phyloP scores from a whole-genome alignment of 2,797 vertebrate genomes.

The Denticeps clupeoides region DNA sequence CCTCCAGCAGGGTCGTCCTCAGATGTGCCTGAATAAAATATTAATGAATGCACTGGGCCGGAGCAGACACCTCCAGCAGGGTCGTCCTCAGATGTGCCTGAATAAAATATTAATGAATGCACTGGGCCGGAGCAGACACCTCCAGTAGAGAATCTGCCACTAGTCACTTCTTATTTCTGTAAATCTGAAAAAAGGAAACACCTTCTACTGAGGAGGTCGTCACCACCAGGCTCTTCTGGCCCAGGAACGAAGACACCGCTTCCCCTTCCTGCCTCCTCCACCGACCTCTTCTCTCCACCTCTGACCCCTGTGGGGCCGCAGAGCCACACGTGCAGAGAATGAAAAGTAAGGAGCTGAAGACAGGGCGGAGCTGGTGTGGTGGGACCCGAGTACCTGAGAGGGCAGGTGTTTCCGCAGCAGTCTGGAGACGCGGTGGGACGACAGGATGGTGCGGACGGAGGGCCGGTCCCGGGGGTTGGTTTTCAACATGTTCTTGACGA shows the following conservation, averaged over 20 bases:
- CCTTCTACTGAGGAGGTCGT: constrained; percentile 46
- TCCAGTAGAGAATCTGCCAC: too few relatives aligned
- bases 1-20: too few relatives aligned
- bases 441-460: constrained; percentile 76
- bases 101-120: too few relatives aligned
- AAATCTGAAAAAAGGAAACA: too few relatives aligned
- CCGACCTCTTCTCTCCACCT: constrained; percentile 29
- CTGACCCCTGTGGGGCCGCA: constrained; percentile 18
- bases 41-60: too few relatives aligned
- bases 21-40: too few relatives aligned
- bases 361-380: neutral
- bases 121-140: too few relatives aligned
- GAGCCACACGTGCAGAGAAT: too few relatives aligned
- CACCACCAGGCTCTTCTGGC: constrained; percentile 49
- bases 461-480: constrained; percentile 75
- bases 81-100: too few relatives aligned
- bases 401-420: constrained; percentile 53
- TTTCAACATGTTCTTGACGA: constrained; percentile 87
- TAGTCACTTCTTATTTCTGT: too few relatives aligned
- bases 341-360: too few relatives aligned
- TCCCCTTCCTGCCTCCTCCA: constrained; percentile 44
- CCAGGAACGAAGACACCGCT: constrained; percentile 39
- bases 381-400: constrained; percentile 53
- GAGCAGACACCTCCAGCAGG: too few relatives aligned
- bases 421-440: constrained; percentile 56